A percentile compares a stretch with the other conserved stretches of the same genome.
These are phyloP conservation scores for Sciaenops ocellatus DNA, from an alignment of 2,797 vertebrate genomes.

Conservation along the genomic window DNA sequence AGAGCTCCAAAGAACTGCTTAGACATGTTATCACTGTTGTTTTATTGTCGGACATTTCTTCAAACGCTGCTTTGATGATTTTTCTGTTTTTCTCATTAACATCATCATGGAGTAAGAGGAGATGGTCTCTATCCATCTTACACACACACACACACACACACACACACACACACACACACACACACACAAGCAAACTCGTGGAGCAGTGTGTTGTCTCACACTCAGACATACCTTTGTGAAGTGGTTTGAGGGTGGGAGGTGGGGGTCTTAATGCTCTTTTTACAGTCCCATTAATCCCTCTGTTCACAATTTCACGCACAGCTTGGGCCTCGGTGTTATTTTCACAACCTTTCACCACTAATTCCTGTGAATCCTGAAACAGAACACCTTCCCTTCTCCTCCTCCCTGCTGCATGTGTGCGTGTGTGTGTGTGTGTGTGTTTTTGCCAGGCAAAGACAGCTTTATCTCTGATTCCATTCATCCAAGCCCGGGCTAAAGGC, in stretches of 20 bases:
- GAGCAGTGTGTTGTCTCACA: constrained; percentile 34
- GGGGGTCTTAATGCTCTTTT: constrained; percentile 78
- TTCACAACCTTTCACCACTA: constrained; percentile 85
- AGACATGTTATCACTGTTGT: neutral
- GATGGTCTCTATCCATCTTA: constrained; percentile 41
- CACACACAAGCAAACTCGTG: constrained; percentile 10
- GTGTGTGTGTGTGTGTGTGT: constrained; percentile 51
- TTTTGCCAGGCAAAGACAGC: constrained; percentile 61
- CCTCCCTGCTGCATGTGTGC: constrained; percentile 38
- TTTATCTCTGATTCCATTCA: constrained; percentile 68
- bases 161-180: constrained; percentile 11
- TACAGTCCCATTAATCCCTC: constrained; percentile 85
- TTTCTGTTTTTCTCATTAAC: constrained; percentile 58
- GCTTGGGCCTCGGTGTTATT: constrained; percentile 83
- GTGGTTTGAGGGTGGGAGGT: constrained; percentile 46
- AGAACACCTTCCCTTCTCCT: constrained; percentile 70
- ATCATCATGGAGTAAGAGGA: constrained; percentile 39
- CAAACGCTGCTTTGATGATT: neutral
- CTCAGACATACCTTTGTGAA: constrained; percentile 64
- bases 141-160: constrained; percentile 7
- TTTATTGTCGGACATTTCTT: neutral
- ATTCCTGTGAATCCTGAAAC: constrained; percentile 84
- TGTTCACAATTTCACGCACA: constrained; percentile 87
- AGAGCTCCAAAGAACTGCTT: neutral
- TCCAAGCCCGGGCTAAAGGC: constrained; percentile 62